Conservation (phyloP, 2,888 invertebrate species). For the Cheilosia soror region DNA sequence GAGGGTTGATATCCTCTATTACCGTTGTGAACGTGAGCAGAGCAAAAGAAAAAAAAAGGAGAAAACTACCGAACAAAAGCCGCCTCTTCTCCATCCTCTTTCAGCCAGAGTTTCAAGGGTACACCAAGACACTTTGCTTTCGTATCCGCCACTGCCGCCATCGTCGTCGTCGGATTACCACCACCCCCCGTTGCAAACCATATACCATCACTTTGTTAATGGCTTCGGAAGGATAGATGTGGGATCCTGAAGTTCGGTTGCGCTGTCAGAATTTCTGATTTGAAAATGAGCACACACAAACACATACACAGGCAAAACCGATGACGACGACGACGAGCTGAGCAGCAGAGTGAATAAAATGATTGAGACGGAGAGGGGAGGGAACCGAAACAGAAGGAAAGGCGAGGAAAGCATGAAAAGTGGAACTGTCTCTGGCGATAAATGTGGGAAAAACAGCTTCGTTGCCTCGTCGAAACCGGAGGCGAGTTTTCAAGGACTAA, state of each 20-base stretch:
- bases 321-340: constrained; percentile 1
- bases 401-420: constrained; percentile 50
- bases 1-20: constrained; percentile 75
- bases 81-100: constrained; percentile 1
- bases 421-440: constrained; percentile 73
- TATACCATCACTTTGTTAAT: constrained; percentile 55
- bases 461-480: constrained; percentile 15
- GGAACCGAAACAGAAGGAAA: neutral
- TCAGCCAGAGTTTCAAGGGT: constrained; percentile 60
- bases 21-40: constrained; percentile 71
- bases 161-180: constrained; percentile 12
- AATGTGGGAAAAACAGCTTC: constrained; percentile 74
- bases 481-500: constrained; percentile 69
- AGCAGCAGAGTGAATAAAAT: constrained; percentile 58
- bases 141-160: constrained; percentile 48
- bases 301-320: neutral
- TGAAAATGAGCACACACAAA: constrained; percentile 69
- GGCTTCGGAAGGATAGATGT: constrained; percentile 74
- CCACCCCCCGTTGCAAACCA: neutral
- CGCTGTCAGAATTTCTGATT: constrained; percentile 75
- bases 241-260: constrained; percentile 74
- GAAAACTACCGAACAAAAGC: constrained; percentile 18
- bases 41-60: constrained; percentile 20
- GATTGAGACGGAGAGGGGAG: neutral
- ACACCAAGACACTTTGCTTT: constrained; percentile 67